A percentile compares a stretch with the other conserved stretches of the same genome.
phyloP scores from a whole-genome alignment of 2,797 vertebrate species.

The Adrianichthys oophorus region DNA sequence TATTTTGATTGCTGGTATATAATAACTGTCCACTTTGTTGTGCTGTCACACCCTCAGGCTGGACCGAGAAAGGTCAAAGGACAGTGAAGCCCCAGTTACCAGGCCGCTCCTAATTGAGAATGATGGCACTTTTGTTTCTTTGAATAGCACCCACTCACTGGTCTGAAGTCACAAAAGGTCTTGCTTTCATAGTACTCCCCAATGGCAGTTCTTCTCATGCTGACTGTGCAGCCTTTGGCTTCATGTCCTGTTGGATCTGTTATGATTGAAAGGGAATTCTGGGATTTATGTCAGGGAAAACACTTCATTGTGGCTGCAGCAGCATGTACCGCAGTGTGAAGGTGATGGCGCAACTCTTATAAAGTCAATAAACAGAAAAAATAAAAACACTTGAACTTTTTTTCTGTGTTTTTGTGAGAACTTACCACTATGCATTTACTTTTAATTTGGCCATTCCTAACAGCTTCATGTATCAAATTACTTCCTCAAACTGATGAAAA shows the following conservation, averaged over 20 bases:
- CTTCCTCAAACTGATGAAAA: not conserved
- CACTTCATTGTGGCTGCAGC: constrained; percentile 29
- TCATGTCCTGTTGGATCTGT: constrained; percentile 44
- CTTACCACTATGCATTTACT: too few relatives aligned
- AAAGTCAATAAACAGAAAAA: not conserved
- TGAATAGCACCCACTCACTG: constrained; percentile 62
- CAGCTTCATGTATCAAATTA: not conserved
- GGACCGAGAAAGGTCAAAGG: constrained; percentile 28
- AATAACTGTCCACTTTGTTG: constrained; percentile 59
- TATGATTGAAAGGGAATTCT: constrained; percentile 45
- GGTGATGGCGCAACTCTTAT: constrained; percentile 2
- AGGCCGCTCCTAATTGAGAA: constrained; percentile 66
- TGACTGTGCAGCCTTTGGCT: constrained; percentile 58
- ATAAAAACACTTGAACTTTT: not conserved
- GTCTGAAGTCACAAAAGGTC: constrained; percentile 65
- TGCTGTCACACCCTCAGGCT: constrained; percentile 49
- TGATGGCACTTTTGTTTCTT: constrained; percentile 68
- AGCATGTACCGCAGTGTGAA: constrained; percentile 6
- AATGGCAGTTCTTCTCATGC: constrained; percentile 58
- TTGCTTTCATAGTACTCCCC: constrained; percentile 56
- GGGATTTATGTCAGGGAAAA: constrained; percentile 38
- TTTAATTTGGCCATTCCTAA: not conserved
- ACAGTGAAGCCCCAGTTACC: constrained; percentile 38
- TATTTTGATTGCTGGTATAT: constrained; percentile 55
- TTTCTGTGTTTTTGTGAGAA: not conserved